Base-by-base conservation (phyloP, 2,888 invertebrate species). In the Apoda limacodes region DNA sequence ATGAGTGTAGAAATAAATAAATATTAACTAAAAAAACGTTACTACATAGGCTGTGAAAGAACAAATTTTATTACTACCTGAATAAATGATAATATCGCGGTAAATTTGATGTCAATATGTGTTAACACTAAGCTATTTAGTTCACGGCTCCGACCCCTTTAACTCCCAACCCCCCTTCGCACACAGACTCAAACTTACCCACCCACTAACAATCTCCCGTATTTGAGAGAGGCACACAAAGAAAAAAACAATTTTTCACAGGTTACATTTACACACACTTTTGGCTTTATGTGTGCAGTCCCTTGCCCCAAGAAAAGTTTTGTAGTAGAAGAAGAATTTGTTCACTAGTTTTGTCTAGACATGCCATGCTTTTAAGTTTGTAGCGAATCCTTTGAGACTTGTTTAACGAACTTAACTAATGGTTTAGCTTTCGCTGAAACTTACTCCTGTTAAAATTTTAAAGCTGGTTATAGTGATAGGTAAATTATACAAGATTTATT, bases 51-150 rank as follows among this genome's bases (percentile, higher is more conserved):
- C n/a, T n/a, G n/a, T n/a, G n/a, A n/a, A 17, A 5, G 5, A 17
- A 17, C 17, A 17, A 17, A 63, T 60, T 65, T 60, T 65, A 75
- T 68, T 61, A 59, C 64, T 61, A 70, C 71, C 69, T 76, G 75
- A 78, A 80, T 78, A 74, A 78, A 74, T 76, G 78, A 80, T 78
- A 80, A 62, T 68, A 75, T 76, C 71, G 76, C 69, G 75, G 76
- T 70, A 70, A 80, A 80, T 76, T 80, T 76, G 72, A 78, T 78
- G 80, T 80, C 80, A 80, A 80, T 80, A 80, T 80, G 78, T 78
- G 80, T 80, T 80, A 80, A 80, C 78, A 76, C 76, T 78, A 78
- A 80, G 78, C 80, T 78, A 80, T 80, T 80, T 80, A 80, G 78
- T 78, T 80, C 76, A 76, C 72, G 71, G 76, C 63, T 72, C 63